Evolutionary conservation across 2,113 vertebrate species (phyloP).

Genomic region (Ammospiza nelsoni): DNA sequence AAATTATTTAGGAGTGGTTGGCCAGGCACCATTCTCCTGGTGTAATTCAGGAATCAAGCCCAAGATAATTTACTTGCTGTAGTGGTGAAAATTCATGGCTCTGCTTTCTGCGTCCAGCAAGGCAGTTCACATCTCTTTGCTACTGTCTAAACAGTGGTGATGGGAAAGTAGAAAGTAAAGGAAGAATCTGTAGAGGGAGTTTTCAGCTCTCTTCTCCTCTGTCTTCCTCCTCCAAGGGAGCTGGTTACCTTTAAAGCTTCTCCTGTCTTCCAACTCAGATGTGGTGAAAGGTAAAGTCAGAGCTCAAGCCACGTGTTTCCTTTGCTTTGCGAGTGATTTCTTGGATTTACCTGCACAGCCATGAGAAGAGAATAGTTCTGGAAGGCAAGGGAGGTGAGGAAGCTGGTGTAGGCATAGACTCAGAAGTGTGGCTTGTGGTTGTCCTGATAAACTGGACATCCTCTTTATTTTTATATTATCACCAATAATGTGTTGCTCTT

Average conservation of each 20-base stretch:
- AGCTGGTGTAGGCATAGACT: background rate
- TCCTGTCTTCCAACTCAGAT: background rate
- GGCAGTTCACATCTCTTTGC: background rate
- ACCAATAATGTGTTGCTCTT: background rate
- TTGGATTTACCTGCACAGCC: background rate
- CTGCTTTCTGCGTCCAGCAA: background rate
- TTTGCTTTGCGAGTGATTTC: background rate
- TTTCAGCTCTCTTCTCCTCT: background rate
- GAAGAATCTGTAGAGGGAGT: background rate
- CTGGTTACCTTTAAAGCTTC: background rate
- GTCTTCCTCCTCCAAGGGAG: background rate
- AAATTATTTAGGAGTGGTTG: background rate
- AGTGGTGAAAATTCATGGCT: background rate
- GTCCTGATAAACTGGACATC: background rate
- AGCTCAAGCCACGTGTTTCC: fast-evolving
- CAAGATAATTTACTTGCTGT: background rate
- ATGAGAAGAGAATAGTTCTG: background rate
- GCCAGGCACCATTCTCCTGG: background rate
- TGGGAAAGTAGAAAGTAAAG: background rate
- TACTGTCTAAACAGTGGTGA: background rate
- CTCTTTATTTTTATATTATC: background rate
- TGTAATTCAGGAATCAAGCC: background rate
- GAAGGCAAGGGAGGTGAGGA: background rate
- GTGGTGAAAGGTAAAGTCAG: background rate
- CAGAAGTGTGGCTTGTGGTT: background rate